Conservation (phyloP, 2,888 invertebrate species). For the Tortrix viridana region DNA sequence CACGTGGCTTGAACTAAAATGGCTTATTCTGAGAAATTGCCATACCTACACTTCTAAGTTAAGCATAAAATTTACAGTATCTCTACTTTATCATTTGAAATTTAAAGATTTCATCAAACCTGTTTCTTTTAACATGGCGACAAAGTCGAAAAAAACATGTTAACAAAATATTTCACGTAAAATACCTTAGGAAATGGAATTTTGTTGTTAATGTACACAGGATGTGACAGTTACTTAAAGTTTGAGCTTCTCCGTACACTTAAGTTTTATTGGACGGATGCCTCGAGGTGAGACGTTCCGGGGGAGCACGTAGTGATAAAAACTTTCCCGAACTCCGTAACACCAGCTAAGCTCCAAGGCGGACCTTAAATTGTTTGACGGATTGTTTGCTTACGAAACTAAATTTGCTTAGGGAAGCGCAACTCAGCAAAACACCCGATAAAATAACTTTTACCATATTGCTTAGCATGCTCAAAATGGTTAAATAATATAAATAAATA, state of each 20-base stretch:
- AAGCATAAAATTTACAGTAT: too few species aligned
- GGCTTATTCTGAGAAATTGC: too few species aligned
- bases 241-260: slow-evolving; percentile 16
- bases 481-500: too few species aligned
- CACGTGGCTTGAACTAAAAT: too few species aligned
- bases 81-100: too few species aligned
- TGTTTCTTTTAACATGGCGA: too few species aligned
- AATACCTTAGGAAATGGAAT: slow-evolving; percentile 1
- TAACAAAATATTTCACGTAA: not conserved
- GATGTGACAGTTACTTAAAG: slow-evolving; percentile 10
- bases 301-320: slow-evolving; percentile 24
- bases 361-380: slow-evolving; percentile 16
- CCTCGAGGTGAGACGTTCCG: slow-evolving; percentile 3
- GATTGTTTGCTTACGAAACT: slow-evolving; percentile 8
- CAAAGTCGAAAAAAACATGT: not conserved
- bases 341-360: slow-evolving; percentile 23
- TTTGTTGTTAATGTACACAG: slow-evolving; percentile 4
- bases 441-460: too few species aligned
- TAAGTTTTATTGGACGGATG: slow-evolving; percentile 22
- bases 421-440: too few species aligned
- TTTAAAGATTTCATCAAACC: too few species aligned
- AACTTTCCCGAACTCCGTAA: slow-evolving; percentile 28
- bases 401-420: too few species aligned
- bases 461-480: too few species aligned
- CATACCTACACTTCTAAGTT: too few species aligned